Evolutionary conservation across 2,888 invertebrate species (phyloP).

Genomic region (Drosophila aldrichi): DNA sequence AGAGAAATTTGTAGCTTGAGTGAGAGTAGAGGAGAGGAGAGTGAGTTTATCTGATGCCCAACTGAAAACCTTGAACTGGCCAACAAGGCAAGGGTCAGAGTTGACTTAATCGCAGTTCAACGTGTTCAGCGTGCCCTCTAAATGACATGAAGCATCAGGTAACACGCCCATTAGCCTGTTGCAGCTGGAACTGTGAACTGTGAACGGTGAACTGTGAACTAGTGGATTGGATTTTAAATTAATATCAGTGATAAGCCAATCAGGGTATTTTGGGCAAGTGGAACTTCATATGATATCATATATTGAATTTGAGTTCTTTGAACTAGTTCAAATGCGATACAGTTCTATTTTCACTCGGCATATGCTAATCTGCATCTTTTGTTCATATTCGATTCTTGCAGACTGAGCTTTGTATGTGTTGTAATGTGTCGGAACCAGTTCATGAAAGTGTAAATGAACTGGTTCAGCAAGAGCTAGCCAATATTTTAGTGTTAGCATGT

Average conservation of each 20-base stretch:
- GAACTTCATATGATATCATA: background rate
- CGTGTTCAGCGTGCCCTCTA: background rate
- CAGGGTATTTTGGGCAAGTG: no score
- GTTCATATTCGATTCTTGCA: no score
- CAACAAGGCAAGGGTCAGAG: slow-evolving; percentile 12
- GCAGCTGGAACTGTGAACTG: slow-evolving; percentile 1
- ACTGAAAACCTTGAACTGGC: slow-evolving; percentile 20
- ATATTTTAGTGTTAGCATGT: background rate
- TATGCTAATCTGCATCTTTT: no score
- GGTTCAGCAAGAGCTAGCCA: background rate
- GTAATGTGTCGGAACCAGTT: background rate
- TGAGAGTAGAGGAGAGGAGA: background rate
- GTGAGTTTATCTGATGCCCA: background rate
- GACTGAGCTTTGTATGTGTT: no score
- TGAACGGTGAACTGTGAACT: slow-evolving; percentile 9
- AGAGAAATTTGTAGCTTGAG: background rate
- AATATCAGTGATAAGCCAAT: background rate
- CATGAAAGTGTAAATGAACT: background rate
- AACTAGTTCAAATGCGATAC: background rate
- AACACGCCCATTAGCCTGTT: slow-evolving; percentile 48
- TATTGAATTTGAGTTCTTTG: background rate
- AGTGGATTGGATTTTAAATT: background rate
- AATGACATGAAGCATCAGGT: slow-evolving; percentile 4
- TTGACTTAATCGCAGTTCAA: slow-evolving; percentile 13
- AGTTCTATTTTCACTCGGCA: background rate